Percentiles rank a stretch among this genome's conserved stretches.
Evolutionary conservation across 2,113 vertebrate genomes (phyloP).

Genomic region (Pituophis catenifer): DNA sequence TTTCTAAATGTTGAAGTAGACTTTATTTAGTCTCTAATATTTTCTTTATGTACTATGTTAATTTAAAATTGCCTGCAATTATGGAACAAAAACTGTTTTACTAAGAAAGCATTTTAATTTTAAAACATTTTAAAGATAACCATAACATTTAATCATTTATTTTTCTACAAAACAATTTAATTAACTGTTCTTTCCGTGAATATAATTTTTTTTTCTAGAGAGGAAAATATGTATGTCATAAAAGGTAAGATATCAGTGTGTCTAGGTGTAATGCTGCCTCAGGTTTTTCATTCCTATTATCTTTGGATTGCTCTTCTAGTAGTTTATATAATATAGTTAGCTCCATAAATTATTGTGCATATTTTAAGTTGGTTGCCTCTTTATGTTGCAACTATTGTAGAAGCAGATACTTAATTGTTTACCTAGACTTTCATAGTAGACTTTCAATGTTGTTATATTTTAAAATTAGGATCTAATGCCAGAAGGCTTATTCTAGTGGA

Average conservation of each 20-base stretch:
- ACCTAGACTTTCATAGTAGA: not conserved
- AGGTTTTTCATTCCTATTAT: not conserved
- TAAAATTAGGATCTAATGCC: not conserved
- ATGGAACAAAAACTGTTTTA: not conserved
- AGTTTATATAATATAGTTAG: not conserved
- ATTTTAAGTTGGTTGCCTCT: not conserved
- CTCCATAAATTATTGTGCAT: not conserved
- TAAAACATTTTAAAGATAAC: not conserved
- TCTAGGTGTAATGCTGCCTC: not conserved
- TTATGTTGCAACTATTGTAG: not conserved
- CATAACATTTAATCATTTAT: accelerated
- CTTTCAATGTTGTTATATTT: not conserved
- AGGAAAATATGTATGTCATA: not conserved
- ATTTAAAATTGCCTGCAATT: not conserved
- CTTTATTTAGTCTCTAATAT: not conserved
- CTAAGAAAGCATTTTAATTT: not conserved
- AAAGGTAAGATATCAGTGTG: not conserved
- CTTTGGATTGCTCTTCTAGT: not conserved
- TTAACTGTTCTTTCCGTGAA: not conserved
- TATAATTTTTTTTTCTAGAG: not conserved
- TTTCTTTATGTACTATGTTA: not conserved
- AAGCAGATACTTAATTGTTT: not conserved
- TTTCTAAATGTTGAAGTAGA: not conserved
- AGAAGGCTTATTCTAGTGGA: not conserved
- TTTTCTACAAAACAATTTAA: slow-evolving; percentile 19